Percentiles rank a stretch among this genome's conserved stretches.
Conservation (phyloP, 2,113 vertebrate genomes). For the Pterocles burchelli region DNA sequence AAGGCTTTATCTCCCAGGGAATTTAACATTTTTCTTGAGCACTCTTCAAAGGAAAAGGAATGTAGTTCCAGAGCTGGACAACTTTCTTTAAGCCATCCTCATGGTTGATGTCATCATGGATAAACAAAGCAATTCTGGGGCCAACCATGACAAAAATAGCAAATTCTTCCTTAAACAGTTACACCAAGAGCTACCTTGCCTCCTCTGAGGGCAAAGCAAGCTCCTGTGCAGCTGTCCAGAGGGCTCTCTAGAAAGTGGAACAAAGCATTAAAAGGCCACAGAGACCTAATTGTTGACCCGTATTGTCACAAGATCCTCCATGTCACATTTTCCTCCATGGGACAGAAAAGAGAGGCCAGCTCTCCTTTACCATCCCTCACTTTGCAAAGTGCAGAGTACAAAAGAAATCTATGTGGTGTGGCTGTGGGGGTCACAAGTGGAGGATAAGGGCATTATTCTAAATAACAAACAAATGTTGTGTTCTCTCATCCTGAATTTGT, state of each 20-base stretch:
- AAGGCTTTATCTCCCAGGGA: conserved; percentile 7
- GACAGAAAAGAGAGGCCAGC: not conserved
- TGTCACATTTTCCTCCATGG: not conserved
- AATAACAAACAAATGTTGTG: not conserved
- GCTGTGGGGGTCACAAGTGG: not conserved
- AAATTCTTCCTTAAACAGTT: not conserved
- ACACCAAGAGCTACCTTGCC: not conserved
- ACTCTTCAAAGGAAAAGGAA: conserved; percentile 19
- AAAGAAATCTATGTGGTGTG: not conserved
- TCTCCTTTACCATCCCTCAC: not conserved
- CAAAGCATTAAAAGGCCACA: not conserved
- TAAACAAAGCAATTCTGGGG: not conserved
- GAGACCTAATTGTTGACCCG: not conserved
- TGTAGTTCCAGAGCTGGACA: not conserved
- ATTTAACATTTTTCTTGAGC: not conserved
- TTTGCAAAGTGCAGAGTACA: not conserved
- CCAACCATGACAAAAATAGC: not conserved
- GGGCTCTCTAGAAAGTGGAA: not conserved
- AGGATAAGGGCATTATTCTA: not conserved
- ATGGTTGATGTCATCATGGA: not conserved
- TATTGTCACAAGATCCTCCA: not conserved
- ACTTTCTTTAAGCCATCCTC: not conserved
- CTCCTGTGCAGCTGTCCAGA: not conserved
- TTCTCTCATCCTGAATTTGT: not conserved
- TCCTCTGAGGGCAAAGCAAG: not conserved